Conservation (phyloP, 2,888 invertebrate genomes). For the Eretmocerus hayati region DNA sequence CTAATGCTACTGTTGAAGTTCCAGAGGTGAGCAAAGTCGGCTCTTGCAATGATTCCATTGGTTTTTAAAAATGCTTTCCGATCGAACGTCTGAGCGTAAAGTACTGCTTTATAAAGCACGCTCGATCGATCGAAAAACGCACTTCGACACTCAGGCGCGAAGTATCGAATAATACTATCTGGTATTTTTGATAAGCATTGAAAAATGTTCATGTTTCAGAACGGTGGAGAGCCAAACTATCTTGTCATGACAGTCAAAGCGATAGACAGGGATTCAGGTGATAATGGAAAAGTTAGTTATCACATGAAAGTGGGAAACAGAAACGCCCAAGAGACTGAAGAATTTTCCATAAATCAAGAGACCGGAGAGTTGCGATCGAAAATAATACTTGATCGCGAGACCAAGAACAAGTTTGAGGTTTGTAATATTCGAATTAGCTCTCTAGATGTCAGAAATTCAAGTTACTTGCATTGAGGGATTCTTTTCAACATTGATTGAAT, state of each 20-base stretch:
- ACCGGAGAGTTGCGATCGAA: conserved; percentile 77
- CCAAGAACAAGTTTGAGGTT: conserved; percentile 59
- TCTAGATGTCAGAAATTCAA: too few species aligned
- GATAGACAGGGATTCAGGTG: conserved; percentile 72
- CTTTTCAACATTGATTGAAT: too few species aligned
- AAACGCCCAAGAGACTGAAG: conserved; percentile 71
- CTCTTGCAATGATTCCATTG: too few species aligned
- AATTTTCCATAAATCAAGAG: conserved; percentile 71
- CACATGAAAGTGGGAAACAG: conserved; percentile 70
- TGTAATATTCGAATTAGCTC: neutral
- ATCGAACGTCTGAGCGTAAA: too few species aligned
- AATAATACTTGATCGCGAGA: conserved; percentile 72
- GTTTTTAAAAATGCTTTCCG: too few species aligned
- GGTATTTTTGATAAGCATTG: too few species aligned
- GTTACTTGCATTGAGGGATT: too few species aligned
- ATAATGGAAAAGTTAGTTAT: conserved; percentile 79
- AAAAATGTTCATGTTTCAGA: conserved; percentile 47
- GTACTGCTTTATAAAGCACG: too few species aligned
- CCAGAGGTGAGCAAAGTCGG: conserved; percentile 77
- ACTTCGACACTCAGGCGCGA: too few species aligned
- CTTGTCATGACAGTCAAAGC: conserved; percentile 77
- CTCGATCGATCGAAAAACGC: too few species aligned
- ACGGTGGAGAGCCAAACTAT: conserved; percentile 67
- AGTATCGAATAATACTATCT: too few species aligned
- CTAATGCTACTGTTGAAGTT: conserved; percentile 71